Conservation (phyloP, 2,113 vertebrate genomes). For the Euleptes europaea region DNA sequence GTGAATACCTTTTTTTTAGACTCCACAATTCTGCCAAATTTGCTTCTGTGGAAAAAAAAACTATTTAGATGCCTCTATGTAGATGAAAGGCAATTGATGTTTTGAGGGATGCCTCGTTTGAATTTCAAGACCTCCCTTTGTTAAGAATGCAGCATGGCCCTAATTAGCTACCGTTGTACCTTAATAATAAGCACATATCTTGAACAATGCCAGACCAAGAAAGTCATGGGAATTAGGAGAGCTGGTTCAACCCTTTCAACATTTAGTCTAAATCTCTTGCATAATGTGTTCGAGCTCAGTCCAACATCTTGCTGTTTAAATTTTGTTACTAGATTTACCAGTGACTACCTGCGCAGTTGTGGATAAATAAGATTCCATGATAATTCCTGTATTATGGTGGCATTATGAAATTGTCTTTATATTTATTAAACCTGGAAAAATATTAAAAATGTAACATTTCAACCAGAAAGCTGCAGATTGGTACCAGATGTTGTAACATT, state of each 20-base stretch:
- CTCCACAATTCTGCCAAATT: conserved; percentile 28
- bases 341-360: background rate
- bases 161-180: conserved; percentile 20
- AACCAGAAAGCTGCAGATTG: background rate
- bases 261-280: background rate
- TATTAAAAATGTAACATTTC: background rate
- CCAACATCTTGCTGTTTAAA: background rate
- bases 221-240: conserved; percentile 24
- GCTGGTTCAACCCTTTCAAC: background rate
- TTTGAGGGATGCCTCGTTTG: background rate
- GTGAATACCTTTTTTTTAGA: conserved; percentile 29
- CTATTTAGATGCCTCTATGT: conserved; percentile 16
- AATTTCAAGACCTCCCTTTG: conserved; percentile 36
- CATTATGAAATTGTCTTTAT: background rate
- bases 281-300: background rate
- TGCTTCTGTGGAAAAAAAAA: conserved; percentile 33
- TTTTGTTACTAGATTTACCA: background rate
- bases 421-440: background rate
- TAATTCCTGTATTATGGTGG: background rate
- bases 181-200: conserved; percentile 17
- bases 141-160: conserved; percentile 1
- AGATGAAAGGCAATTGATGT: conserved; percentile 36
- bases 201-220: background rate
- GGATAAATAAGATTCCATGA: background rate
- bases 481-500: too few relatives aligned